Percentiles rank a stretch among this genome's conserved stretches.
These are phyloP conservation scores for Aphaenogaster floridana DNA, from an alignment of 1,140 invertebrate genomes.

Conservation along the genomic window DNA sequence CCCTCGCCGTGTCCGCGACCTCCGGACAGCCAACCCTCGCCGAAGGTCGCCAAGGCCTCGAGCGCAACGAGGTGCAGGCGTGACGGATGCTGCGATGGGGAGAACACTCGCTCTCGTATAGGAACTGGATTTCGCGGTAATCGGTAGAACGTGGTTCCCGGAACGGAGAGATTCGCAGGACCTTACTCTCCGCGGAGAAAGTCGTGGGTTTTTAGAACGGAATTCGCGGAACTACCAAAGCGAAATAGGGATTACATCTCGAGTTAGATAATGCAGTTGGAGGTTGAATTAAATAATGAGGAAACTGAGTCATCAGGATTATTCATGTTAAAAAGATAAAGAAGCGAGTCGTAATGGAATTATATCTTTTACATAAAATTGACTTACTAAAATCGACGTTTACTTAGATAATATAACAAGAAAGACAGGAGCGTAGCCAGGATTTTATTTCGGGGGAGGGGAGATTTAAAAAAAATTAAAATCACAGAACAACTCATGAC, in stretches of 20 bases:
- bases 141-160: not conserved
- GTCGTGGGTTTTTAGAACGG: constrained; percentile 4
- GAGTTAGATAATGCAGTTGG: constrained; percentile 14
- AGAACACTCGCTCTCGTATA: not conserved
- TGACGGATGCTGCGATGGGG: constrained; percentile 25
- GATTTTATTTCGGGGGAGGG: no score
- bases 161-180: constrained; percentile 22
- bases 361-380: not conserved
- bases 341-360: not conserved
- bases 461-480: no score
- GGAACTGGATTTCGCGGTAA: constrained; percentile 37
- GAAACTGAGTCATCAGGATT: not conserved
- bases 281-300: not conserved
- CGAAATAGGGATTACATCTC: not conserved
- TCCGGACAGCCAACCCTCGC: constrained; percentile 34
- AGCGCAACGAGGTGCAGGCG: constrained; percentile 32
- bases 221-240: not conserved
- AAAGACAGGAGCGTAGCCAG: not conserved
- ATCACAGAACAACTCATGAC: no score
- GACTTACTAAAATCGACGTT: not conserved
- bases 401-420: not conserved
- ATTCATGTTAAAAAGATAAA: not conserved
- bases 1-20: constrained; percentile 35
- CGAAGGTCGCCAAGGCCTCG: constrained; percentile 44
- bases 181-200: constrained; percentile 29